A percentile compares a stretch with the other conserved stretches of the same genome.
Evolutionary conservation across 2,888 invertebrate genomes (phyloP).

Genomic region (Drosophila stalkeri): DNA sequence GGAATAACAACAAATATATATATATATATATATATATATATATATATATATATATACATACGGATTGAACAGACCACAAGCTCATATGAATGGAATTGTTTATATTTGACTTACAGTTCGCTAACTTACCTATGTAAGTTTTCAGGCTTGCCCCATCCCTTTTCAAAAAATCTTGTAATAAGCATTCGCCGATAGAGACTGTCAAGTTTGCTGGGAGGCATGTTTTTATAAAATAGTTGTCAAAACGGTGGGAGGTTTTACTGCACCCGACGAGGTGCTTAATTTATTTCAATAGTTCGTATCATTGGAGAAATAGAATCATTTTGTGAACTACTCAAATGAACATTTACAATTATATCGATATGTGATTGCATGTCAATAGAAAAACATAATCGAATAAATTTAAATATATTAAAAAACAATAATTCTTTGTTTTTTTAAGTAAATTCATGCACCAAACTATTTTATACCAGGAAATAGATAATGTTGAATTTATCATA

Average conservation of each 20-base stretch:
- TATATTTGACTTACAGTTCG: slow-evolving; percentile 2
- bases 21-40: too few species aligned
- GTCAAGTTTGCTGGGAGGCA: slow-evolving; percentile 89
- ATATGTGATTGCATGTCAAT: slow-evolving; percentile 5
- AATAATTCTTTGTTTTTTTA: background rate
- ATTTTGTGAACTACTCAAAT: slow-evolving; percentile 14
- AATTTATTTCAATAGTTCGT: slow-evolving; percentile 35
- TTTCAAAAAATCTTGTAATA: slow-evolving; percentile 95
- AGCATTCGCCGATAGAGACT: slow-evolving; percentile 94
- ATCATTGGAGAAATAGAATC: slow-evolving; percentile 3
- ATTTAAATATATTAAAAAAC: background rate
- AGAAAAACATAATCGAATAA: background rate
- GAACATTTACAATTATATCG: slow-evolving; percentile 23
- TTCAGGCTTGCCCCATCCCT: slow-evolving; percentile 98
- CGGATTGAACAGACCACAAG: background rate
- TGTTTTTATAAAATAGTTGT: slow-evolving; percentile 64
- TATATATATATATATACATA: slow-evolving; percentile 12
- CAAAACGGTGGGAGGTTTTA: slow-evolving; percentile 23
- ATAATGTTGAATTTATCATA: background rate
- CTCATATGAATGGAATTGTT: slow-evolving; percentile 1
- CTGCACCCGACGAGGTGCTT: slow-evolving; percentile 25
- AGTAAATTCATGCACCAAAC: background rate
- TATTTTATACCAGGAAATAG: too few species aligned
- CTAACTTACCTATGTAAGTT: slow-evolving; percentile 91
- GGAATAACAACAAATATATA: slow-evolving; percentile 10